Evolutionary conservation across 2,888 invertebrate genomes (phyloP).

Genomic region (Gandaritis pyraliata): DNA sequence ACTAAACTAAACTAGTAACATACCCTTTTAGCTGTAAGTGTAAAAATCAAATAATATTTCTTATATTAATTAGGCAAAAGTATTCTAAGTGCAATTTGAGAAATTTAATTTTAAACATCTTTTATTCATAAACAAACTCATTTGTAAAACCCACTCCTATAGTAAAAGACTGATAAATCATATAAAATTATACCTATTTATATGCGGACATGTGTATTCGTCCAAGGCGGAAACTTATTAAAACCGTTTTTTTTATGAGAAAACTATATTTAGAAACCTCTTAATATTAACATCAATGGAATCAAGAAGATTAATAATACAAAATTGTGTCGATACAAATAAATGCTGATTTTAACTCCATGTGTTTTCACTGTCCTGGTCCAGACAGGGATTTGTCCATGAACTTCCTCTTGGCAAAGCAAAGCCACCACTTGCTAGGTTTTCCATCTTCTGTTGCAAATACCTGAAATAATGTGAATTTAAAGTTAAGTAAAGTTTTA

Average conservation of each 20-base stretch:
- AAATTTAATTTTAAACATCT: neutral
- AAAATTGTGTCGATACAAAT: conserved; percentile 35
- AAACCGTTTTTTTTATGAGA: conserved; percentile 15
- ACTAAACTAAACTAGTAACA: too few species aligned
- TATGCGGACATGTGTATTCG: too few species aligned
- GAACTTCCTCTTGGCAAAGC: conserved; percentile 99
- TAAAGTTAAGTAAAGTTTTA: too few species aligned
- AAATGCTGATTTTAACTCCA: conserved; percentile 39
- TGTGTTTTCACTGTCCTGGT: conserved; percentile 88
- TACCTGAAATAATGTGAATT: conserved; percentile 71
- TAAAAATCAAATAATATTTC: conserved; percentile 4
- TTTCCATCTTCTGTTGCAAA: conserved; percentile 96
- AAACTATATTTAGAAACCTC: conserved; percentile 23
- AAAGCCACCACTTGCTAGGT: conserved; percentile 99
- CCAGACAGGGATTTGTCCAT: conserved; percentile 99
- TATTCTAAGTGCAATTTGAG: conserved; percentile 5
- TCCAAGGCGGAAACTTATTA: neutral
- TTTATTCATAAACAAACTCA: neutral
- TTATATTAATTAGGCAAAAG: neutral
- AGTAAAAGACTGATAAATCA: conserved; percentile 3
- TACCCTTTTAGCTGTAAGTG: conserved; percentile 13
- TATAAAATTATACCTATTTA: neutral
- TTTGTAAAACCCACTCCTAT: neutral
- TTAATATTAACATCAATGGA: conserved; percentile 17
- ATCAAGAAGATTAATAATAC: conserved; percentile 25